A percentile compares a stretch with the other conserved stretches of the same genome.
These are phyloP conservation scores for Coboldia fuscipes DNA, from an alignment of 1,140 invertebrate species.

Conservation along the genomic window DNA sequence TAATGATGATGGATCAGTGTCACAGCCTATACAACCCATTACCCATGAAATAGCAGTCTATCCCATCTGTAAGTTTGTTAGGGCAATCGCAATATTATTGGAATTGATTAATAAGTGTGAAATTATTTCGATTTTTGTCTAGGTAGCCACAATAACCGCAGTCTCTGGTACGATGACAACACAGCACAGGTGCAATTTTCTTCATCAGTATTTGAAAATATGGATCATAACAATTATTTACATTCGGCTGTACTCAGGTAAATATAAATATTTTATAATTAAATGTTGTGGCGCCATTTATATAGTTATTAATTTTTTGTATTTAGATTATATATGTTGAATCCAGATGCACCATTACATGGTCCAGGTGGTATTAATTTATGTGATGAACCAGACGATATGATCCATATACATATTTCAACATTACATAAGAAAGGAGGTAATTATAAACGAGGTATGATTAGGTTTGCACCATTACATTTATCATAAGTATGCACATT, in stretches of 20 bases:
- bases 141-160: background rate
- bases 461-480: too few relatives aligned
- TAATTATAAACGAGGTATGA: too few relatives aligned
- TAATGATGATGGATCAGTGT: too few relatives aligned
- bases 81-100: background rate
- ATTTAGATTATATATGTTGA: background rate
- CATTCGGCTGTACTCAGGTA: background rate
- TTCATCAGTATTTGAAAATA: background rate
- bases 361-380: too few relatives aligned
- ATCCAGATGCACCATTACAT: background rate
- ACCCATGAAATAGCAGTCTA: background rate
- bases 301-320: background rate
- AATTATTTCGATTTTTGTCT: background rate
- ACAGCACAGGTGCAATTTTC: slow-evolving; percentile 1
- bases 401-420: background rate
- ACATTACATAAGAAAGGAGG: background rate
- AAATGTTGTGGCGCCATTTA: background rate
- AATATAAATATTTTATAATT: background rate
- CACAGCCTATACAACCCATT: too few relatives aligned
- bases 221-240: background rate
- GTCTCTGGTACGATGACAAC: background rate
- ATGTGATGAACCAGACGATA: background rate
- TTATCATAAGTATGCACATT: too few relatives aligned
- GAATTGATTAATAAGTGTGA: background rate
- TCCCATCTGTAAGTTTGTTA: background rate